Evolutionary conservation across 2,888 invertebrate species (phyloP).

Genomic region (Heliconius aoede): DNA sequence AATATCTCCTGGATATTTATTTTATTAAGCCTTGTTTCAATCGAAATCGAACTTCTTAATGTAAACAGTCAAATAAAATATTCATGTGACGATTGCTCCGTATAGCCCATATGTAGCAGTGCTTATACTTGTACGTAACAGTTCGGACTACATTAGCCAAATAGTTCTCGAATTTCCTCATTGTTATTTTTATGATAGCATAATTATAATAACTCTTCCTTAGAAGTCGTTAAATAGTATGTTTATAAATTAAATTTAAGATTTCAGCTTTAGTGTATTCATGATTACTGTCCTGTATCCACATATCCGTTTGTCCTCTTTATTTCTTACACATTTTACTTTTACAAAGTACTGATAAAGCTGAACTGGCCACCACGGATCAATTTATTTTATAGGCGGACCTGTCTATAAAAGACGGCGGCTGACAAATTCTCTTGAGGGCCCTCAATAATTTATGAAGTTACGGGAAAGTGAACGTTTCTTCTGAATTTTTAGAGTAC

Average conservation of each 20-base stretch:
- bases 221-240: background rate
- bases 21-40: too few species aligned
- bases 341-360: slow-evolving; percentile 64
- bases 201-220: too few species aligned
- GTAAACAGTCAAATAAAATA: background rate
- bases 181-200: background rate
- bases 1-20: too few species aligned
- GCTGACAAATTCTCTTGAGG: slow-evolving; percentile 64
- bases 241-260: background rate
- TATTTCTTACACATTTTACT: slow-evolving; percentile 49
- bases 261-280: background rate
- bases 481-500: slow-evolving; percentile 45
- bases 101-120: background rate
- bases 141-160: slow-evolving; percentile 40
- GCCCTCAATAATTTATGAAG: slow-evolving; percentile 65
- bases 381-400: slow-evolving; percentile 69
- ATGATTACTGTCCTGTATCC: background rate
- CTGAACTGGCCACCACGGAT: slow-evolving; percentile 62
- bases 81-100: background rate
- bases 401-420: slow-evolving; percentile 68
- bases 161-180: slow-evolving; percentile 14
- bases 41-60: background rate
- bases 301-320: slow-evolving; percentile 21
- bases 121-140: background rate
- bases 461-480: slow-evolving; percentile 54